Conservation (phyloP, 53 echinoderm and acorn worm species). For the Astropecten irregularis region DNA sequence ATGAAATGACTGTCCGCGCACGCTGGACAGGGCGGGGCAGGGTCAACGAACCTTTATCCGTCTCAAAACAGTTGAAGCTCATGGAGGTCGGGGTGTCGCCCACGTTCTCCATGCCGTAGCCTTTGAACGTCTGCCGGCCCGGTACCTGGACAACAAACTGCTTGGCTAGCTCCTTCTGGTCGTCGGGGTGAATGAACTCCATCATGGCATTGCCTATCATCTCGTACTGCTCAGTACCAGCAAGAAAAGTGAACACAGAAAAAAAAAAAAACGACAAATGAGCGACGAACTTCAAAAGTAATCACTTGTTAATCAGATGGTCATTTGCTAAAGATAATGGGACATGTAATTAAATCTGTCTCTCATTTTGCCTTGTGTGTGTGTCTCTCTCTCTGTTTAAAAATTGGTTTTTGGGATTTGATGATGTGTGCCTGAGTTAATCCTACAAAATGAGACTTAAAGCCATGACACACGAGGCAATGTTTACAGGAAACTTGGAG, state of each 20-base stretch:
- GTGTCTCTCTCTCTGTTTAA: too few relatives aligned
- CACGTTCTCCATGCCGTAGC: constrained; percentile 83
- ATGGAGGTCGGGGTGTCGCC: constrained; percentile 87
- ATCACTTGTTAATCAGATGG: neutral
- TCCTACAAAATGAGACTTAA: too few relatives aligned
- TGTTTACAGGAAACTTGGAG: too few relatives aligned
- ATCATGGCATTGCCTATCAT: constrained; percentile 92
- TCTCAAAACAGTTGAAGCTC: constrained; percentile 90
- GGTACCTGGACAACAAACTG: constrained; percentile 98
- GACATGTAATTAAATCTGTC: too few relatives aligned
- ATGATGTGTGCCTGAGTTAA: too few relatives aligned
- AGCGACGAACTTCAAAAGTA: neutral
- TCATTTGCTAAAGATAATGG: too few relatives aligned
- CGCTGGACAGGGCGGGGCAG: too few relatives aligned
- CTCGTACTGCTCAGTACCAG: constrained; percentile 74
- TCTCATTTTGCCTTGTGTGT: too few relatives aligned
- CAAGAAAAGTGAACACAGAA: neutral
- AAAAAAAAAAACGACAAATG: neutral
- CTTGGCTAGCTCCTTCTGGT: constrained; percentile 95
- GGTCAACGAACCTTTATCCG: constrained; percentile 15
- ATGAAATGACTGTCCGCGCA: too few relatives aligned
- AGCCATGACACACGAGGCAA: too few relatives aligned
- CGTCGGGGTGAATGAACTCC: constrained; percentile 96
- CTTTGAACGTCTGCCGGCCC: constrained; percentile 92
- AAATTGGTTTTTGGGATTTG: too few relatives aligned